Conservation (phyloP, 2,888 invertebrate genomes). For the Tenodera sinensis region DNA sequence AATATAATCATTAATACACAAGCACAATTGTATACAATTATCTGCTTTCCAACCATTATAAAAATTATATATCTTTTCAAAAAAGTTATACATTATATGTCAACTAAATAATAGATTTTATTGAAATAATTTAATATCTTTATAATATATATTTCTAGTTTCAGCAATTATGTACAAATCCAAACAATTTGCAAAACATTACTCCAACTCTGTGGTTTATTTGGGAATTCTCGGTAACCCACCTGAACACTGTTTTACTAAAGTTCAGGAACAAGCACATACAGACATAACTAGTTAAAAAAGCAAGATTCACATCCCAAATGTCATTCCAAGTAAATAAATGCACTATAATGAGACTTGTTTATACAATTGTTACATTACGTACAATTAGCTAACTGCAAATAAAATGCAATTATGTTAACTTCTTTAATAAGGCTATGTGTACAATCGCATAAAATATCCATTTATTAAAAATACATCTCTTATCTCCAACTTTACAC, state of each 20-base stretch:
- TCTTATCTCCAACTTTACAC: not conserved
- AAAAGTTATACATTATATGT: slow-evolving; percentile 10
- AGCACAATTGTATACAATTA: slow-evolving; percentile 19
- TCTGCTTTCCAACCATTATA: slow-evolving; percentile 31
- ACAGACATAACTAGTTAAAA: not conserved
- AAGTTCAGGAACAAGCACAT: slow-evolving; percentile 16
- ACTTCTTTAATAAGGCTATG: not conserved
- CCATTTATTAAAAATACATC: slow-evolving; percentile 7
- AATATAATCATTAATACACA: slow-evolving; percentile 20
- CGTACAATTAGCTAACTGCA: not conserved
- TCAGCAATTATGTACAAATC: slow-evolving; percentile 23
- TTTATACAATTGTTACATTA: not conserved
- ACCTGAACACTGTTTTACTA: not conserved
- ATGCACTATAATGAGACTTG: not conserved
- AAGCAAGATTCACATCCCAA: not conserved
- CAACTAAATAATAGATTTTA: slow-evolving; percentile 29
- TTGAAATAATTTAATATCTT: slow-evolving; percentile 30
- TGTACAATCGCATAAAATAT: not conserved
- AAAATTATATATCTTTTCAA: not conserved
- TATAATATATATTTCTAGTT: slow-evolving; percentile 21
- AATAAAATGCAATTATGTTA: not conserved
- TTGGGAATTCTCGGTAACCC: slow-evolving; percentile 11
- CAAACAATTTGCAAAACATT: not conserved
- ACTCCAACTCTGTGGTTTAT: not conserved
- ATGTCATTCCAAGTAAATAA: not conserved